Evolutionary conservation across 2,113 vertebrate species (phyloP), one percentile per base, ranked within the genome.

Genomic region (Pteropus alecto): DNA sequence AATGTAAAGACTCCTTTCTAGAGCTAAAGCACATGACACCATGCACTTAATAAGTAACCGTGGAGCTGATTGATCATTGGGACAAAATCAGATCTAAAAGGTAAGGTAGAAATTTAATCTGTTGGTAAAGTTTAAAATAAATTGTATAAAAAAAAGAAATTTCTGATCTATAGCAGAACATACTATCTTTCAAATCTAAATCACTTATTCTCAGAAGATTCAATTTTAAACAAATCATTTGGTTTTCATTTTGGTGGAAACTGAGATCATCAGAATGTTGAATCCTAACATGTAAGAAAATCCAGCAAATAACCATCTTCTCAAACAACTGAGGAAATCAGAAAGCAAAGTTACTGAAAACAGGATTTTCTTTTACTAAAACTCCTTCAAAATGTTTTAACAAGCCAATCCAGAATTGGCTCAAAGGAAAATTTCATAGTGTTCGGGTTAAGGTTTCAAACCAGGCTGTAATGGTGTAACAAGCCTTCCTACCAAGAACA

Each of bases 61-160:
- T 74, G 10, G 60, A 91, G 30, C 7, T 61, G 21, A 94, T 21
- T 81, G 82, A 74, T 86, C 41, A 93, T 0, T 71, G 41, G 41
- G 30, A 86, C 84, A 92, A 96, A 90, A 86, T 13, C 56, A 30
- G 21, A 97, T n/a, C 48, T 35, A 93, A 83, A 93, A 46, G 19
- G 67, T 92, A 86, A 71, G n/a, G 38, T 7, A 30, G 26, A 70
- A 90, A 88, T 85, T 60, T 56, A 65, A 71, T 84, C 14, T 70
- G 15, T 4, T 71, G 38, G 18, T 81, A 15, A 85, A 81, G 46
- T 92, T 94, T 92, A 33, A 90, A 79, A 82, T 60, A 26, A 81
- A 24, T 28, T 15, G 90, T 63, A 30, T 30, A 67, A 82, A 94
- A 48, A 38, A n/a, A 76, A 22, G 35, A 94, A 35, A 82, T n/a